Base-by-base conservation (phyloP, 2,888 invertebrate genomes). In the Synanthedon vespiformis region DNA sequence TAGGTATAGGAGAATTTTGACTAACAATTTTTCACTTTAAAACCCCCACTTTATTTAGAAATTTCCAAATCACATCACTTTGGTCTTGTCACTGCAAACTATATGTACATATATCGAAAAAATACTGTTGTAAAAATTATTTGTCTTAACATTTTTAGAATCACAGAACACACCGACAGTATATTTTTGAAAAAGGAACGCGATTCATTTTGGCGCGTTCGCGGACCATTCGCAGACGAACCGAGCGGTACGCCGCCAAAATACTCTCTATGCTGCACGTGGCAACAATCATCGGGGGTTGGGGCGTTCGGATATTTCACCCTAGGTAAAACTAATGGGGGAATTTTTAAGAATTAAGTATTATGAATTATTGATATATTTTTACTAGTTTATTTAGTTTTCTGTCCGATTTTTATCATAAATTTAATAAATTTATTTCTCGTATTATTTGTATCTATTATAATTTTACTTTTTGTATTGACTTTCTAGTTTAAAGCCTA, bases 231-330 rank as follows among this genome's bases (percentile, higher is more conserved):
- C 72, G 73, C 63, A 68, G 70, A 63, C 68, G 68, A 70, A 74
- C 78, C 80, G 81, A 77, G 72, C 81, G 74, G 64, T 66, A 63
- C 72, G 77, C 68, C 76, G 77, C 77, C 80, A 74, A 68, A 74
- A 77, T 77, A 79, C 80, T 68, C 72, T 77, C 77, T 80, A 79
- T 65, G 58, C 67, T 65, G 77, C 84, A 84, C 85, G 83, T 83
- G 83, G 74, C 76, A 62, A 58, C 67, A 64, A 27, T n/a, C 62
- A 65, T 61, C 60, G 59, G 58, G 60, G 63, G 34, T 61, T 60
- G 65, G 61, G 61, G 65, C 72, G 74, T 64, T 72, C 70, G 67
- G 73, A 71, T 67, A 71, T 64, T 53, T 62, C 56, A 61, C 60
- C 61, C 57, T 44, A n/a, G n/a, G n/a, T n/a, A 34, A 10, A 34